Conservation (phyloP, 2,797 vertebrate genomes). For the Mormyrops attenuatus region DNA sequence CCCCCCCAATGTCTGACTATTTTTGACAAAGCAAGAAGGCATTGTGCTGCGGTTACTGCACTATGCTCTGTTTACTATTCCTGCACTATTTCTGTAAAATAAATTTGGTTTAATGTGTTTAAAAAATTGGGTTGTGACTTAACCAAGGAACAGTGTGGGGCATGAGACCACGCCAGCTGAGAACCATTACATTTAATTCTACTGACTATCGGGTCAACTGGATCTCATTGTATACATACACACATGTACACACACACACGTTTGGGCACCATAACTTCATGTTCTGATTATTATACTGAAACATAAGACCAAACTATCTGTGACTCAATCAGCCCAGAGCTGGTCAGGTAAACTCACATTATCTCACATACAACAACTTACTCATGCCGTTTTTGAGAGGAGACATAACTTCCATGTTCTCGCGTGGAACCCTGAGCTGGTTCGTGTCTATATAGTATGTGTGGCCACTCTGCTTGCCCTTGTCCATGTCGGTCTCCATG, state of each 20-base stretch:
- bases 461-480: conserved; percentile 85
- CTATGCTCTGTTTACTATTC: background rate
- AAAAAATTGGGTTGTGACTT: background rate
- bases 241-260: background rate
- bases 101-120: background rate
- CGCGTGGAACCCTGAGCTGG: conserved; percentile 87
- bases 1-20: background rate
- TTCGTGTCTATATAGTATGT: conserved; percentile 97
- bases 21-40: background rate
- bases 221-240: background rate
- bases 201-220: background rate
- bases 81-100: background rate
- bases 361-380: conserved; percentile 52
- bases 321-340: background rate
- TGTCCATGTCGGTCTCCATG: conserved; percentile 95
- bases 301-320: background rate
- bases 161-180: background rate
- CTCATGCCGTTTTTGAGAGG: conserved; percentile 99
- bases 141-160: background rate
- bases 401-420: conserved; percentile 96
- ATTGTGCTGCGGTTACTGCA: background rate
- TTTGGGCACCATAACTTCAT: background rate
- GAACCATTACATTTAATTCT: background rate
- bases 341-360: background rate
- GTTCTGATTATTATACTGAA: background rate